These are phyloP conservation scores for Lytechinus variegatus DNA, from an alignment of 35 echinoderm and acorn worm species.

Conservation along the genomic window DNA sequence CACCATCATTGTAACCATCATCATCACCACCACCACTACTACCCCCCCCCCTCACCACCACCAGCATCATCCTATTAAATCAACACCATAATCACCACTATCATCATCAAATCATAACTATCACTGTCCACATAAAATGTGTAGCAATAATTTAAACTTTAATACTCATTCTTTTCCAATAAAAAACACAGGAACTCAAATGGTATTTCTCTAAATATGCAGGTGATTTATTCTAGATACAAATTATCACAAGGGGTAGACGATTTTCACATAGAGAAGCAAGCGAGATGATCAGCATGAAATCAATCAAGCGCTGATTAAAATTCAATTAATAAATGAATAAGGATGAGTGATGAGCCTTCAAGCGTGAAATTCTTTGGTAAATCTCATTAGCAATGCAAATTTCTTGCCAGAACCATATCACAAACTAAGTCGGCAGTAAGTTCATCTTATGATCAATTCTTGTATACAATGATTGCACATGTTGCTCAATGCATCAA, in stretches of 20 bases:
- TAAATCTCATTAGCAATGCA: not conserved
- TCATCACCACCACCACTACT: no score
- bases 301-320: not conserved
- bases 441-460: no score
- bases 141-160: no score
- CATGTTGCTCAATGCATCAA: no score
- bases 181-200: not conserved
- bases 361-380: not conserved
- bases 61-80: not conserved
- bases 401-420: not conserved
- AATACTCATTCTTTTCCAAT: no score
- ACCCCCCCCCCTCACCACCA: not conserved
- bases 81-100: not conserved
- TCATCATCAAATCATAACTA: not conserved
- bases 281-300: not conserved
- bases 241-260: not conserved
- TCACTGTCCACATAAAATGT: not conserved
- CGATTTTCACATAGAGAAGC: not conserved
- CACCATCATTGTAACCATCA: no score
- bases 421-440: no score
- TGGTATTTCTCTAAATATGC: not conserved
- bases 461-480: no score
- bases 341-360: not conserved
- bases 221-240: not conserved
- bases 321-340: not conserved